A percentile compares a stretch with the other conserved stretches of the same genome.
phyloP scores from a whole-genome alignment of 2,113 vertebrate species.

The Amphiprion ocellaris region DNA sequence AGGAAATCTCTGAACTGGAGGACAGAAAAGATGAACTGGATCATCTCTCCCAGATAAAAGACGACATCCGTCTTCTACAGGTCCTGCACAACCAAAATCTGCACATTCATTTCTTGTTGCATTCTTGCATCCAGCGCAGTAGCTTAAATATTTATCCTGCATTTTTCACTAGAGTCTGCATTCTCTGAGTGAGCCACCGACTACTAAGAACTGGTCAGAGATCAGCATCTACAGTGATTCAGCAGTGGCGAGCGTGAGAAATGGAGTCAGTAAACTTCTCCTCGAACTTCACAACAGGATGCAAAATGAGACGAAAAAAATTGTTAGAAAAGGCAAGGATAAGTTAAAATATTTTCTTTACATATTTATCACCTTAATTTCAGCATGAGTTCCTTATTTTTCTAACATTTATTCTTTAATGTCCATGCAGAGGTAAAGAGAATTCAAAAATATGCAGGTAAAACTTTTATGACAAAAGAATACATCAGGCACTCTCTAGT shows the following conservation, averaged over 20 bases:
- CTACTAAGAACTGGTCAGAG: slow-evolving; percentile 14
- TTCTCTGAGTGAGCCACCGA: not conserved
- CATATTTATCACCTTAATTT: not conserved
- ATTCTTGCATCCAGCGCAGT: not conserved
- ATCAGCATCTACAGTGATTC: slow-evolving; percentile 14
- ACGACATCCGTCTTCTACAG: slow-evolving; percentile 15
- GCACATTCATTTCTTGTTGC: not conserved
- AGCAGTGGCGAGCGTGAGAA: slow-evolving; percentile 11
- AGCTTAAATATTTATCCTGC: not conserved
- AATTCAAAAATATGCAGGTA: slow-evolving; percentile 22
- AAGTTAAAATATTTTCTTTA: not conserved
- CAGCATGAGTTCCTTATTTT: not conserved
- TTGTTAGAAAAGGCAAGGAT: slow-evolving; percentile 2
- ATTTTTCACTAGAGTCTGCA: not conserved
- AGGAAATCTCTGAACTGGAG: not conserved
- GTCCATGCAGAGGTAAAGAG: slow-evolving; percentile 9
- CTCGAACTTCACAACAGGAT: not conserved
- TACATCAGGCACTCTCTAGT: not conserved
- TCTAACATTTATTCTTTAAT: not conserved
- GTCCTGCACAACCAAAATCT: not conserved
- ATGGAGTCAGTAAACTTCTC: not conserved
- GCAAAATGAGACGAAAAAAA: not conserved
- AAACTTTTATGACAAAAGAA: not conserved
- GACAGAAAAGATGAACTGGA: slow-evolving; percentile 2
- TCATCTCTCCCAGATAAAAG: not conserved